Conservation (phyloP, 2,797 vertebrate genomes). For the Chaetodon trifasciatus region DNA sequence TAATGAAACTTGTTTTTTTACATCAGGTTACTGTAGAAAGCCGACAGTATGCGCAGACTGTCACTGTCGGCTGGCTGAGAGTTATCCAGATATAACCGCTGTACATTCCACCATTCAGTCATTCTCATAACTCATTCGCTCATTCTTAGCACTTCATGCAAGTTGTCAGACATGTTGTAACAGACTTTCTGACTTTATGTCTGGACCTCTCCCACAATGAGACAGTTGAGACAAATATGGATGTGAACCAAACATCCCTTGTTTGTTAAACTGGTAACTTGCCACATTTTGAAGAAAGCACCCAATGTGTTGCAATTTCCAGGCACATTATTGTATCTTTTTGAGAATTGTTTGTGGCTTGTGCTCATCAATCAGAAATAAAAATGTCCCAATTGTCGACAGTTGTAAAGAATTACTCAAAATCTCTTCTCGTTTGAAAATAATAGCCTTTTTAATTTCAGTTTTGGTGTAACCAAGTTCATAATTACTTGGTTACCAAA, state of each 20-base stretch:
- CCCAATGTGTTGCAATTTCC: conserved; percentile 13
- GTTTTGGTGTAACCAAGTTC: neutral
- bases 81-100: neutral
- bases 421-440: neutral
- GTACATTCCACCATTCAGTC: neutral
- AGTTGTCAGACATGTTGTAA: neutral
- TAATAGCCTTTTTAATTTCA: neutral
- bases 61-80: neutral
- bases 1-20: too few relatives aligned
- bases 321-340: neutral
- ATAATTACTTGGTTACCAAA: neutral
- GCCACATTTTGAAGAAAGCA: conserved; percentile 5
- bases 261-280: neutral
- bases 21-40: neutral
- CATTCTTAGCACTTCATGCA: neutral
- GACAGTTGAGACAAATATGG: neutral
- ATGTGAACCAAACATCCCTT: neutral
- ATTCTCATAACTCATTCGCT: neutral
- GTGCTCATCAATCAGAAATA: conserved; percentile 6
- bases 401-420: conserved; percentile 4
- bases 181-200: neutral
- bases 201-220: neutral
- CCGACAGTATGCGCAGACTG: neutral
- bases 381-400: neutral
- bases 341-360: neutral